phyloP scores from a whole-genome alignment of 2,797 vertebrate genomes.

The Luscinia megarhynchos region DNA sequence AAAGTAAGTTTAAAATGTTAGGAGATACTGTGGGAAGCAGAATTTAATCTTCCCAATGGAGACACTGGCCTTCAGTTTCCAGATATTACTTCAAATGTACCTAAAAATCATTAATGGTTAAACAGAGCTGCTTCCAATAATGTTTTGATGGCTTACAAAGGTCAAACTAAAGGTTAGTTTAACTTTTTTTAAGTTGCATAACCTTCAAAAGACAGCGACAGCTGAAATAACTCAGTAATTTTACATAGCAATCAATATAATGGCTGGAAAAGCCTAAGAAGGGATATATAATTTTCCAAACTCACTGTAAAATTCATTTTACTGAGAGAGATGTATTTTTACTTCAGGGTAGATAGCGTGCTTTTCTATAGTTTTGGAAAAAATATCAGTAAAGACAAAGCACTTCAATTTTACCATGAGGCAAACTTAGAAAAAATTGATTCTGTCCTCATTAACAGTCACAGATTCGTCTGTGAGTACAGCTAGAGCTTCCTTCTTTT shows the following conservation, averaged over 20 bases:
- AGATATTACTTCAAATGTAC: not conserved
- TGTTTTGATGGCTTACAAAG: conserved; percentile 48
- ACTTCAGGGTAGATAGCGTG: not conserved
- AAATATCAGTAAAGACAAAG: not conserved
- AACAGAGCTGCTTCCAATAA: conserved; percentile 5
- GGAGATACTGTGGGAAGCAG: not conserved
- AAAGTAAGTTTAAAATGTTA: not conserved
- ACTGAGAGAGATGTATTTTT: not conserved
- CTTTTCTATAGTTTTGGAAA: not conserved
- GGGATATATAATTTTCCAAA: not conserved
- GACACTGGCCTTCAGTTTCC: not conserved
- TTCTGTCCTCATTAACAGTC: not conserved
- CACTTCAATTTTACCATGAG: not conserved
- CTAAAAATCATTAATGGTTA: conserved; percentile 24
- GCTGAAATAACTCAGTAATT: conserved; percentile 35
- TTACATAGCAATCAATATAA: conserved; percentile 16
- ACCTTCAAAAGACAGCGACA: conserved; percentile 38
- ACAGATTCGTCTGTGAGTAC: not conserved
- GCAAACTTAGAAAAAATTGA: not conserved
- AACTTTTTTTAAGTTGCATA: conserved; percentile 29
- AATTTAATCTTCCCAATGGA: conserved; percentile 30
- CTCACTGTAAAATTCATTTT: not conserved
- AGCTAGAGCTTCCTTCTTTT: not conserved
- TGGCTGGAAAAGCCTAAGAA: conserved; percentile 3
- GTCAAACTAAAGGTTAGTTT: conserved; percentile 54